Evolutionary conservation across 2,113 vertebrate species (phyloP).

Genomic region (Anser cygnoides): DNA sequence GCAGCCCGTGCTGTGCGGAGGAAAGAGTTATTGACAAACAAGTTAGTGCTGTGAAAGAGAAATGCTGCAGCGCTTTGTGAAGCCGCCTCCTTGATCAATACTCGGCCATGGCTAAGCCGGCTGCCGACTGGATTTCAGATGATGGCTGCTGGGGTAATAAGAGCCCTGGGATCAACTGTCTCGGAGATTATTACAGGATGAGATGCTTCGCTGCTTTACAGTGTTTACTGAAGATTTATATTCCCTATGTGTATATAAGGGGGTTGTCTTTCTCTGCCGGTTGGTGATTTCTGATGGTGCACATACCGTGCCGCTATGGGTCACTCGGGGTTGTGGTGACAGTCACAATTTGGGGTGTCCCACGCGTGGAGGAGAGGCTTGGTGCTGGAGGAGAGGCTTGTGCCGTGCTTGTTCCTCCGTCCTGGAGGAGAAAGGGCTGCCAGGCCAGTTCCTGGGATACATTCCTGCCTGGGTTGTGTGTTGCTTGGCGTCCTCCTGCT

Average conservation of each 20-base stretch:
- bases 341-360: not conserved
- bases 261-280: not conserved
- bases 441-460: not conserved
- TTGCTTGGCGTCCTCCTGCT: not conserved
- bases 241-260: slow-evolving; percentile 1
- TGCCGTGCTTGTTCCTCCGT: not conserved
- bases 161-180: slow-evolving; percentile 69
- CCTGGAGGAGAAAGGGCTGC: not conserved
- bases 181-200: slow-evolving; percentile 59
- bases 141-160: slow-evolving; percentile 47
- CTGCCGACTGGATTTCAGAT: slow-evolving; percentile 45
- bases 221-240: slow-evolving; percentile 70
- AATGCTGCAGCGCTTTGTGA: not conserved
- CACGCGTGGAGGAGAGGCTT: rapidly evolving
- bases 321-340: not conserved
- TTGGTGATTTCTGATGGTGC: not conserved
- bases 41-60: slow-evolving; percentile 61
- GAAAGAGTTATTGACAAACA: slow-evolving; percentile 66
- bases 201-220: slow-evolving; percentile 63
- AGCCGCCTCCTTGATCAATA: slow-evolving; percentile 65
- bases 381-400: not conserved
- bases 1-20: rapidly evolving
- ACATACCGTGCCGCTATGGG: rapidly evolving
- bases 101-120: slow-evolving; percentile 23
- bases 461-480: not conserved